Evolutionary conservation across 2,888 invertebrate genomes (phyloP).

Genomic region (Stenolophus ochropezus): DNA sequence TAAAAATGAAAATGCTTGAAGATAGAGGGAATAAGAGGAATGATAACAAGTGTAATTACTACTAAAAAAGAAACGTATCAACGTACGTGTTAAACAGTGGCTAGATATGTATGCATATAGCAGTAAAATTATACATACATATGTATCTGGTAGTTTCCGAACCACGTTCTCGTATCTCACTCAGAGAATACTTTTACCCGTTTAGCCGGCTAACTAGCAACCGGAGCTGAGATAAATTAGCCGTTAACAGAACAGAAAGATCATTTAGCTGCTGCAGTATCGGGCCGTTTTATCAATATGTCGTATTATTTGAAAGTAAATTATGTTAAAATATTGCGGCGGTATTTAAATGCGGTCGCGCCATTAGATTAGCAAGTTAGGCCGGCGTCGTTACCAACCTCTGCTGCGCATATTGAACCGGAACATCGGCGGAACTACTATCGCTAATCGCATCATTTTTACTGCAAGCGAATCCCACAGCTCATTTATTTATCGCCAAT

Average conservation of each 20-base stretch:
- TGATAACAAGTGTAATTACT: conserved; percentile 21
- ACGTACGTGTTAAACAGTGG: not conserved
- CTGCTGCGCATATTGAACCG: not conserved
- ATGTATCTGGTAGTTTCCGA: conserved; percentile 4
- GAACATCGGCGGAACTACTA: conserved; percentile 33
- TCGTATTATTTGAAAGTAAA: conserved; percentile 55
- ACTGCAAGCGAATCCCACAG: not conserved
- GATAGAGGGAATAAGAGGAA: not conserved
- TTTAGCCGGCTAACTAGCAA: conserved; percentile 30
- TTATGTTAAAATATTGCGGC: conserved; percentile 58
- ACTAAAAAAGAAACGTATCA: conserved; percentile 5
- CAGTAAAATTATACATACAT: conserved; percentile 16
- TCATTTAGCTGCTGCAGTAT: conserved; percentile 26
- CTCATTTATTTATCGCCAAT: not conserved
- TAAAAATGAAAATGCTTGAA: not conserved
- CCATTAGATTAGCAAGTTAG: conserved; percentile 34
- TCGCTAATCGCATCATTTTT: conserved; percentile 16
- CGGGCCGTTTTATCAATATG: conserved; percentile 51
- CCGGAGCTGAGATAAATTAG: conserved; percentile 32
- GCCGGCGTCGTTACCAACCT: not conserved
- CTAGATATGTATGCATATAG: conserved; percentile 6
- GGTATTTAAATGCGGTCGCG: conserved; percentile 49
- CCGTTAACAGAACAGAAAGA: conserved; percentile 44
- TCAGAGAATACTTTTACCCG: conserved; percentile 26
- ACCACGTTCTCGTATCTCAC: conserved; percentile 35